Percentiles rank a stretch among this genome's conserved stretches.
phyloP scores from a whole-genome alignment of 2,888 invertebrate genomes.

The Drosophila antonietae region DNA sequence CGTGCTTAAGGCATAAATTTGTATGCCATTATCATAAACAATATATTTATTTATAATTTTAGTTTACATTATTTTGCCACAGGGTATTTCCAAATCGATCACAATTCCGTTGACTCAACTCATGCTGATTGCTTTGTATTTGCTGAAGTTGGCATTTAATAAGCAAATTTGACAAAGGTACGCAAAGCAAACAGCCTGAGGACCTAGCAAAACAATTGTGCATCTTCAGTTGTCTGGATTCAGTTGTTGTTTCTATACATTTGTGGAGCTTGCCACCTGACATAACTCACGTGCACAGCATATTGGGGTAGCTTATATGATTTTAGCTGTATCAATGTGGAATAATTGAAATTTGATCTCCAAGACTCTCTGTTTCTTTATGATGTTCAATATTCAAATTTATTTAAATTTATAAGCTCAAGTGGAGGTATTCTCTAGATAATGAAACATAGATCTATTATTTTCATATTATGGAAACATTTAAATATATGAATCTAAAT shows the following conservation, averaged over 20 bases:
- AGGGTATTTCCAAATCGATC: background rate
- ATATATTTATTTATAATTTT: background rate
- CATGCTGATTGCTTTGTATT: background rate
- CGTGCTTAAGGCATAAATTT: no score
- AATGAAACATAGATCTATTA: no score
- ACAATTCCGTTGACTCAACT: no score
- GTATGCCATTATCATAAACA: no score
- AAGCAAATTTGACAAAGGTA: constrained; percentile 26
- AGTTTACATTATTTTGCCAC: background rate
- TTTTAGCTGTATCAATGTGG: background rate
- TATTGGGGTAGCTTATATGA: background rate
- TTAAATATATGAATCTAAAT: no score
- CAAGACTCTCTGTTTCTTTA: no score
- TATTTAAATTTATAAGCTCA: background rate
- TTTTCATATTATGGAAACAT: no score
- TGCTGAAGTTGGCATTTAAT: constrained; percentile 18
- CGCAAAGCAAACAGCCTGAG: background rate
- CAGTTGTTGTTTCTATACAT: background rate
- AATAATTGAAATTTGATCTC: background rate
- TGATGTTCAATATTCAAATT: background rate
- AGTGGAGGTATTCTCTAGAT: background rate
- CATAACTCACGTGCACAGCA: background rate
- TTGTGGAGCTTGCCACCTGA: background rate
- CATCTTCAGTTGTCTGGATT: background rate
- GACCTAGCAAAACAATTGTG: background rate